phyloP scores from a whole-genome alignment of 2,888 invertebrate genomes.

The Cryptosula pallasiana region DNA sequence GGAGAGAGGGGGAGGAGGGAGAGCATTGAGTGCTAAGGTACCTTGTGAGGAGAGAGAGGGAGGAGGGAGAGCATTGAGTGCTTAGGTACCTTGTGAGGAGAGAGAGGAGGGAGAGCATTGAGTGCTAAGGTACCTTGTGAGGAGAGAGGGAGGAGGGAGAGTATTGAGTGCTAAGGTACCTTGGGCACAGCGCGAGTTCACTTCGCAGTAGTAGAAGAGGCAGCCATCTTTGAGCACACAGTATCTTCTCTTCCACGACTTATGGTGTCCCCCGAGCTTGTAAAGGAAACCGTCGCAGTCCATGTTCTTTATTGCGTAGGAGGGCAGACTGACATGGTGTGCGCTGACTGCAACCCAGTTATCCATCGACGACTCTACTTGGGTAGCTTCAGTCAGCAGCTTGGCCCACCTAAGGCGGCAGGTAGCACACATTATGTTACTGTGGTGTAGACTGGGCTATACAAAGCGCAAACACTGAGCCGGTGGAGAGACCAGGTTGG shows the following conservation, averaged over 20 bases:
- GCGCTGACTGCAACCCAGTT: slow-evolving; percentile 72
- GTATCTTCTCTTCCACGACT: slow-evolving; percentile 82
- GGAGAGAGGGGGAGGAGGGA: no score
- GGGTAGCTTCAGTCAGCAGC: slow-evolving; percentile 25
- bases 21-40: no score
- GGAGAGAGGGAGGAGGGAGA: no score
- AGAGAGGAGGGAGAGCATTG: no score
- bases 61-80: no score
- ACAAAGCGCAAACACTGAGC: no score
- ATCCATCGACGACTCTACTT: slow-evolving; percentile 52
- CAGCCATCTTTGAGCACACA: slow-evolving; percentile 93
- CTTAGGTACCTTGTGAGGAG: no score
- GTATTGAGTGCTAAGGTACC: no score
- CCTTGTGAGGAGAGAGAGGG: no score
- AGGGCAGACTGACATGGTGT: slow-evolving; percentile 72
- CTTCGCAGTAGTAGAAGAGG: slow-evolving; percentile 85
- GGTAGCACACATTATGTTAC: slow-evolving; percentile 55
- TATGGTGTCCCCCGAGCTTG: slow-evolving; percentile 68
- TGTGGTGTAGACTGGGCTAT: no score
- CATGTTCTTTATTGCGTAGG: slow-evolving; percentile 69
- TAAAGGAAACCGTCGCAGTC: slow-evolving; percentile 90
- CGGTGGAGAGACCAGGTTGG: no score
- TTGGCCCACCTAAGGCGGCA: slow-evolving; percentile 58
- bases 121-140: no score
- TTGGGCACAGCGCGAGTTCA: slow-evolving; percentile 78